These are phyloP conservation scores for Aythya baeri DNA, from an alignment of 2,113 vertebrate genomes.

Conservation along the genomic window DNA sequence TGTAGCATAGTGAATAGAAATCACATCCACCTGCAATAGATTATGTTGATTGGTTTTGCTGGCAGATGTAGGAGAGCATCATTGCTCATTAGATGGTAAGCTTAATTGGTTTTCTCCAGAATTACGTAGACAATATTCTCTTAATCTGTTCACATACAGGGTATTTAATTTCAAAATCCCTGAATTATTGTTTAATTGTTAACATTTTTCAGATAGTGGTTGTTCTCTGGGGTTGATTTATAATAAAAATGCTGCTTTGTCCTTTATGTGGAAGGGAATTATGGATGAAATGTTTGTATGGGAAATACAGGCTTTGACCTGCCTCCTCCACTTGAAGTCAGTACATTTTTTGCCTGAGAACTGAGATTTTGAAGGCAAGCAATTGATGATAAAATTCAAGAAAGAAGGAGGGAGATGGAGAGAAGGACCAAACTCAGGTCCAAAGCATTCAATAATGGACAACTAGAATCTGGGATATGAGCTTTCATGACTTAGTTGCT, in stretches of 20 bases:
- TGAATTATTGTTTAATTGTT: conserved; percentile 65
- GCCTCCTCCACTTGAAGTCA: neutral
- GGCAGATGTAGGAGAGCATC: conserved; percentile 56
- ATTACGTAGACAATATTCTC: conserved; percentile 56
- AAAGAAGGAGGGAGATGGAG: neutral
- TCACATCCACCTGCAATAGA: conserved; percentile 24
- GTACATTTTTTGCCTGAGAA: neutral
- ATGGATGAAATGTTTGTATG: neutral
- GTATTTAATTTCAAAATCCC: conserved; percentile 58
- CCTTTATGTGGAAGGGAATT: neutral
- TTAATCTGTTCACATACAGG: conserved; percentile 59
- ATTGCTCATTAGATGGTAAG: conserved; percentile 41
- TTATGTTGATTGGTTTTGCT: conserved; percentile 58
- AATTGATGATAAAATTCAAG: neutral
- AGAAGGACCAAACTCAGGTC: neutral
- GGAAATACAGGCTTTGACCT: neutral
- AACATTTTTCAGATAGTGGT: conserved; percentile 30
- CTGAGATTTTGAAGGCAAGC: neutral
- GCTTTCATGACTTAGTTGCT: neutral
- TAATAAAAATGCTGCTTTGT: conserved; percentile 3
- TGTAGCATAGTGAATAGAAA: neutral
- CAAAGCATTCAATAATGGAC: neutral
- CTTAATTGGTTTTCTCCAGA: conserved; percentile 70
- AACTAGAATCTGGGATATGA: neutral
- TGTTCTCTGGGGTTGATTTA: conserved; percentile 34